Evolutionary conservation across 1,140 invertebrate species (phyloP), one percentile per base, ranked within the genome.

Genomic region (Drosophila rhopaloa): DNA sequence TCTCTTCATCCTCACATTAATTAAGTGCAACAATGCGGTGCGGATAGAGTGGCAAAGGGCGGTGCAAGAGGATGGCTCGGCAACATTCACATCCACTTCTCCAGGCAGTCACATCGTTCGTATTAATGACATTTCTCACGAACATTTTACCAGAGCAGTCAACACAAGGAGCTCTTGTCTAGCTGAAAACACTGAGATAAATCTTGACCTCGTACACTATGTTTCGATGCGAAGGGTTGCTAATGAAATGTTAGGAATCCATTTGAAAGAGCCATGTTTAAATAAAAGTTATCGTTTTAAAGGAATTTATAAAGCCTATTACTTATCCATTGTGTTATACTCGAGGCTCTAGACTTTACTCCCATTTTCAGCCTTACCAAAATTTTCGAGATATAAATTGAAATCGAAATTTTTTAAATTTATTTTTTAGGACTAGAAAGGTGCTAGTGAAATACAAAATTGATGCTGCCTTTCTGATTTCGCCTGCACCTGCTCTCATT

Each of bases 61-160:
- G 63, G 44, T 14, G 10, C 10, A 29, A 27, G n/a, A 19, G 48
- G 37, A 37, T 37, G 50, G 54, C 48, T 16, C 27, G 51, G 41
- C 53, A 58, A 46, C 66, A 56, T 50, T 53, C 79, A 63, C 82
- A 73, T 82, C 79, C 76, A 82, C 79, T 58, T 70, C 46, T 55
- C 55, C 68, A 53, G 73, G 73, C 73, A 58, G 73, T 58, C 75
- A 88, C 83, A 85, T 82, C 79, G 76, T 77, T 83, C 76, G 83
- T 88, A 89, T 89, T 88, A 88, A 88, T 88, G 84, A 88, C 83
- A 88, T 88, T 88, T 88, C 83, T 88, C 83, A 88, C 83, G 83
- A 88, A 88, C 84, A 76, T 89, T 88, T 82, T 84, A 62, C 76
- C 54, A 56, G 68, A 76, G 79, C 78, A 54, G 79, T 79, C 77